Evolutionary conservation across 1,140 invertebrate genomes (phyloP).

Genomic region (Ectropis grisescens): DNA sequence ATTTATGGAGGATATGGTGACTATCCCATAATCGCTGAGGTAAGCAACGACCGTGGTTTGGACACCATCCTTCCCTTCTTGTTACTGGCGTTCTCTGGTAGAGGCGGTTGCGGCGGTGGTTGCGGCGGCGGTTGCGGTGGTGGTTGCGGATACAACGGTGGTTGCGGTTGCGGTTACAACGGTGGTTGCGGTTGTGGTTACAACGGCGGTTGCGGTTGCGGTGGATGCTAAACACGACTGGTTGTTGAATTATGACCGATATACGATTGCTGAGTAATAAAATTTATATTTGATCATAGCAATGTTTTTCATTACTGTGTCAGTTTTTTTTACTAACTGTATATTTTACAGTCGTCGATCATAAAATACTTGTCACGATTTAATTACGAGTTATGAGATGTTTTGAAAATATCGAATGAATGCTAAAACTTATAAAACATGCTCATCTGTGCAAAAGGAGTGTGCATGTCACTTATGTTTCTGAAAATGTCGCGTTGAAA

Average conservation of each 20-base stretch:
- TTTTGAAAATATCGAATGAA: background rate
- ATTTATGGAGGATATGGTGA: too few relatives aligned
- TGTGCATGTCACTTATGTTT: too few relatives aligned
- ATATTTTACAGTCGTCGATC: too few relatives aligned
- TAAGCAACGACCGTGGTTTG: constrained; percentile 13
- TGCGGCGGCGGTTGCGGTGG: too few relatives aligned
- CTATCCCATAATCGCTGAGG: too few relatives aligned
- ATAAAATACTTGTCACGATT: background rate
- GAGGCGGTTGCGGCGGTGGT: too few relatives aligned
- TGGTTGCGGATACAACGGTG: constrained; percentile 9
- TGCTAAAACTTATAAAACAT: too few relatives aligned
- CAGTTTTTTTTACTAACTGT: too few relatives aligned
- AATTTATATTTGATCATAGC: background rate
- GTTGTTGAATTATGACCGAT: background rate
- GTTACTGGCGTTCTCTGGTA: constrained; percentile 18
- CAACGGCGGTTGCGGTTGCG: constrained; percentile 9
- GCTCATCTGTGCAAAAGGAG: too few relatives aligned
- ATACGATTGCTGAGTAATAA: background rate
- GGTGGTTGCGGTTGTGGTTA: too few relatives aligned
- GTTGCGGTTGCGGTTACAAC: constrained; percentile 4
- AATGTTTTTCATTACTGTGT: background rate
- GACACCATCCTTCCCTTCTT: constrained; percentile 29
- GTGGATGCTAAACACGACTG: constrained; percentile 2
- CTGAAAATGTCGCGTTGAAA: too few relatives aligned
- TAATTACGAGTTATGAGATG: background rate